Evolutionary conservation across 2,113 vertebrate species (phyloP).

Genomic region (Sylvilagus bachmani): DNA sequence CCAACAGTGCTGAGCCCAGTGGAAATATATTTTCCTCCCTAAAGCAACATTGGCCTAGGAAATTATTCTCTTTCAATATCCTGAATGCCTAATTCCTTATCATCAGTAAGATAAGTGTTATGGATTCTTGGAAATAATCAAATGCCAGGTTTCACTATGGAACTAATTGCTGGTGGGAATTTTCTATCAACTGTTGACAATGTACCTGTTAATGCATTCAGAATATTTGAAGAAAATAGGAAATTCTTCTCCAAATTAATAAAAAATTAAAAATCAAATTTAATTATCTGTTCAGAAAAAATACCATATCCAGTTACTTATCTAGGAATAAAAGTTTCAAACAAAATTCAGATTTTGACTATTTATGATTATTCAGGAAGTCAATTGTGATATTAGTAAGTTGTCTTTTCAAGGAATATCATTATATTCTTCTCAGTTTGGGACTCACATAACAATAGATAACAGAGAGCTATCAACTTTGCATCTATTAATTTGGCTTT

Average conservation of each 20-base stretch:
- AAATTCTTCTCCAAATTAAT: background rate
- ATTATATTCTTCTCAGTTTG: background rate
- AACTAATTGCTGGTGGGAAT: conserved; percentile 17
- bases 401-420: conserved; percentile 65
- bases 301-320: background rate
- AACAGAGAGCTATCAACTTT: background rate
- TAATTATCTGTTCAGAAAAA: background rate
- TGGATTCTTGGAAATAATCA: conserved; percentile 52
- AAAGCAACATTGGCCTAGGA: conserved; percentile 61
- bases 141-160: background rate
- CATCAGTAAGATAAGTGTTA: conserved; percentile 47
- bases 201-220: background rate
- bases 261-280: conserved; percentile 4
- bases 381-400: conserved; percentile 67
- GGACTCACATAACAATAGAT: background rate
- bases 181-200: conserved; percentile 44
- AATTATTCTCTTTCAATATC: conserved; percentile 65
- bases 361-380: conserved; percentile 74
- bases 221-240: background rate
- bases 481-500: background rate
- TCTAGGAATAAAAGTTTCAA: background rate
- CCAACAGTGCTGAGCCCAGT: background rate
- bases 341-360: conserved; percentile 46
- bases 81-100: background rate
- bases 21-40: conserved; percentile 64